These are phyloP conservation scores for Rutpela maculata DNA, from an alignment of 2,888 invertebrate genomes.

Conservation along the genomic window DNA sequence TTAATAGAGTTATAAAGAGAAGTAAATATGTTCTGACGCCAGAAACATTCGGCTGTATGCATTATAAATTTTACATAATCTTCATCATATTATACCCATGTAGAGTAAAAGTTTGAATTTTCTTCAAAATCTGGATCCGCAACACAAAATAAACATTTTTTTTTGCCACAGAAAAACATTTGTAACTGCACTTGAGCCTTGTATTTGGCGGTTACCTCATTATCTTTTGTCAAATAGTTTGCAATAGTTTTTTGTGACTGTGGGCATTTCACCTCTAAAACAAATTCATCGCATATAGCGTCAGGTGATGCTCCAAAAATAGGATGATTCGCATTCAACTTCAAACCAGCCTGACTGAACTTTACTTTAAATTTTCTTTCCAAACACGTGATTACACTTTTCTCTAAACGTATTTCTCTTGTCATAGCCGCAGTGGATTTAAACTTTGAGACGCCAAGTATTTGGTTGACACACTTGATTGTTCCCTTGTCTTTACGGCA, in stretches of 20 bases:
- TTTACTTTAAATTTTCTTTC: slow-evolving; percentile 41
- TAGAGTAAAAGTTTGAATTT: slow-evolving; percentile 35
- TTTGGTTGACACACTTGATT: slow-evolving; percentile 41
- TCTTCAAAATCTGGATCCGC: slow-evolving; percentile 48
- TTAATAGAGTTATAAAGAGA: neutral
- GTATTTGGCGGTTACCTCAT: slow-evolving; percentile 17
- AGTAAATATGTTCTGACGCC: slow-evolving; percentile 42
- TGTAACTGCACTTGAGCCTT: slow-evolving; percentile 31
- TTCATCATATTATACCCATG: slow-evolving; percentile 47
- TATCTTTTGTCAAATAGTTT: slow-evolving; percentile 44
- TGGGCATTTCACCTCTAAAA: slow-evolving; percentile 51
- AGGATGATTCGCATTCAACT: slow-evolving; percentile 39
- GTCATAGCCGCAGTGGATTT: slow-evolving; percentile 43
- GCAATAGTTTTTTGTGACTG: slow-evolving; percentile 34
- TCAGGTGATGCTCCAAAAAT: slow-evolving; percentile 52
- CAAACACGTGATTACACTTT: slow-evolving; percentile 29
- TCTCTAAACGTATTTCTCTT: slow-evolving; percentile 46
- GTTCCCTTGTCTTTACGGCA: slow-evolving; percentile 41
- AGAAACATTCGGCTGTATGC: slow-evolving; percentile 40
- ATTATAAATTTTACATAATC: slow-evolving; percentile 39
- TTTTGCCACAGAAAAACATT: slow-evolving; percentile 33
- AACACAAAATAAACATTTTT: slow-evolving; percentile 42
- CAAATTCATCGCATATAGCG: slow-evolving; percentile 45
- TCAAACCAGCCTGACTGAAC: slow-evolving; percentile 40
- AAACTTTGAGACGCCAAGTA: slow-evolving; percentile 45